A percentile compares a stretch with the other conserved stretches of the same genome.
phyloP scores from a whole-genome alignment of 2,888 invertebrate genomes.

The Aquatica leii region DNA sequence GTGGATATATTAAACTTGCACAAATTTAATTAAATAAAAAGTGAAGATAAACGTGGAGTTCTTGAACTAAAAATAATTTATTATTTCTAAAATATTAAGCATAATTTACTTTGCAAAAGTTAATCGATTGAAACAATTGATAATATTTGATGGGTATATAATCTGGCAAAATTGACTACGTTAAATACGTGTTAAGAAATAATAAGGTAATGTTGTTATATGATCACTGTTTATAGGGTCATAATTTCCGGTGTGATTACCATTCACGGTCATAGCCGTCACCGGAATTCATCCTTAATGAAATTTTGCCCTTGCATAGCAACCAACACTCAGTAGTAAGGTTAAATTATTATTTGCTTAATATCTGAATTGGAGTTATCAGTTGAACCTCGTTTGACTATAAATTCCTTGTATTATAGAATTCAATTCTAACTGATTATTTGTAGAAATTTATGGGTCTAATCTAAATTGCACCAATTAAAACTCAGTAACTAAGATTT shows the following conservation, averaged over 20 bases:
- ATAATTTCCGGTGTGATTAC: slow-evolving; percentile 33
- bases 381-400: background rate
- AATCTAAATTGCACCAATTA: too few species aligned
- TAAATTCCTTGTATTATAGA: slow-evolving; percentile 8
- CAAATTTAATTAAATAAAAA: too few species aligned
- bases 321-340: slow-evolving; percentile 14
- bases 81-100: too few species aligned
- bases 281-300: slow-evolving; percentile 26
- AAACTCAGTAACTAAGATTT: too few species aligned
- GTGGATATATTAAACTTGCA: too few species aligned
- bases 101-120: too few species aligned
- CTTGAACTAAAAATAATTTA: too few species aligned
- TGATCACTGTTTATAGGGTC: slow-evolving; percentile 23
- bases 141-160: background rate
- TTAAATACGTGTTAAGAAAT: slow-evolving; percentile 13
- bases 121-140: background rate
- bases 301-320: slow-evolving; percentile 16
- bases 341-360: slow-evolving; percentile 23
- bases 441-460: too few species aligned
- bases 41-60: too few species aligned
- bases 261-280: slow-evolving; percentile 19
- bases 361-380: slow-evolving; percentile 10
- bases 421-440: background rate
- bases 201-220: slow-evolving; percentile 17
- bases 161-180: slow-evolving; percentile 4